Conservation (phyloP, 30 jellyfish, hydroid and myxozoan species). For the Hydractinia symbiolongicarpus region DNA sequence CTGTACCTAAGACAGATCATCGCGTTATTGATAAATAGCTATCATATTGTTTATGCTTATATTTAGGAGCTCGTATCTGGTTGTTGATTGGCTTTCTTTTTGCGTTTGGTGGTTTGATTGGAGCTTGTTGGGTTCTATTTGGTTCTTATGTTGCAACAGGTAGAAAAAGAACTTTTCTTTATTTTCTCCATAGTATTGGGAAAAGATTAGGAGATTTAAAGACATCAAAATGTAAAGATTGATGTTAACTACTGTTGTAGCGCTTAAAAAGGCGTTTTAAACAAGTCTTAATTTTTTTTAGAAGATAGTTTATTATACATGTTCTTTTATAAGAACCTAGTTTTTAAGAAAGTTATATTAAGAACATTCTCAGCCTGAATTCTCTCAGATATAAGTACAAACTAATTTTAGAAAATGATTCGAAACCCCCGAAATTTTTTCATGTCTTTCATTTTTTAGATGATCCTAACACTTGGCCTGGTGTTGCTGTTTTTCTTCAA, state of each 20-base stretch:
- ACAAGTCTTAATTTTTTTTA: too few relatives aligned
- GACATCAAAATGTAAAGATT: too few relatives aligned
- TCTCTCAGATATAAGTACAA: too few relatives aligned
- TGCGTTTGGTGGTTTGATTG: slow-evolving; percentile 96
- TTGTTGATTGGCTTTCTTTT: slow-evolving; percentile 71
- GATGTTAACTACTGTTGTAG: too few relatives aligned
- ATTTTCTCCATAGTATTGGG: neutral
- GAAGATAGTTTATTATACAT: too few relatives aligned
- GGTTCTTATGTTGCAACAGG: slow-evolving; percentile 95
- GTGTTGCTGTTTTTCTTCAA: slow-evolving; percentile 95
- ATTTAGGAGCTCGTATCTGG: slow-evolving; percentile 93
- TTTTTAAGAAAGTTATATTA: too few relatives aligned
- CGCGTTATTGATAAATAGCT: too few relatives aligned
- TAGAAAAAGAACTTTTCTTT: neutral
- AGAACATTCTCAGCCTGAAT: too few relatives aligned
- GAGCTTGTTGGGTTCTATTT: slow-evolving; percentile 91
- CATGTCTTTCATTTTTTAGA: slow-evolving; percentile 27
- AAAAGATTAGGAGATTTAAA: neutral
- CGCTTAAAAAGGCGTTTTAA: too few relatives aligned
- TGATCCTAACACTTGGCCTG: slow-evolving; percentile 98
- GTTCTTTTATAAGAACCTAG: too few relatives aligned
- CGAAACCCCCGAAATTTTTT: neutral
- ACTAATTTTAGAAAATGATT: too few relatives aligned
- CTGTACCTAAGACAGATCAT: too few relatives aligned
- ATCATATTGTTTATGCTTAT: neutral